phyloP scores from a whole-genome alignment of 2,797 vertebrate genomes.

The Bradypus variegatus region DNA sequence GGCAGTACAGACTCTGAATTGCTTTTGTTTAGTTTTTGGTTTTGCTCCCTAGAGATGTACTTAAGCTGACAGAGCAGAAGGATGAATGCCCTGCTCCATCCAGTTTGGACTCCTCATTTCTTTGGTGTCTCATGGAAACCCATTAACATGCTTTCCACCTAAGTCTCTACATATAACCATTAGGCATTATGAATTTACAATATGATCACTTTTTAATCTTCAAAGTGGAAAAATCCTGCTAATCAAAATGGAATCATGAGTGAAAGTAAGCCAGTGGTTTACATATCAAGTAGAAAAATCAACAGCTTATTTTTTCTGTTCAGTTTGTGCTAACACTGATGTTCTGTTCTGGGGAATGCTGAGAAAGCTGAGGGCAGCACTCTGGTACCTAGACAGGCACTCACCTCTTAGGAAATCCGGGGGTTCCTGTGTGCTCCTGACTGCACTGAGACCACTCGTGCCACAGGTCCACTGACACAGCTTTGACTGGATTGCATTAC shows the following conservation, averaged over 20 bases:
- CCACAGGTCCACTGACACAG: neutral
- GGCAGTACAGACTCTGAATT: neutral
- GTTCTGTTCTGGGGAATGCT: neutral
- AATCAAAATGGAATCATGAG: conserved; percentile 31
- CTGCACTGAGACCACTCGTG: neutral
- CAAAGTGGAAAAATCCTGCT: conserved; percentile 44
- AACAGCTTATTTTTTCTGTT: conserved; percentile 24
- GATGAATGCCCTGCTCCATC: conserved; percentile 26
- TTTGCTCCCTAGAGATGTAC: conserved; percentile 21
- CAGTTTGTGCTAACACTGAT: conserved; percentile 42
- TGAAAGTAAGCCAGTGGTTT: conserved; percentile 21
- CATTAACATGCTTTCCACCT: conserved; percentile 30
- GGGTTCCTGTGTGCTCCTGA: neutral
- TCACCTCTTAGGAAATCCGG: neutral
- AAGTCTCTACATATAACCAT: conserved; percentile 49
- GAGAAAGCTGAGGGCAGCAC: neutral
- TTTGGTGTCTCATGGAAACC: conserved; percentile 59
- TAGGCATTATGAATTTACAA: neutral
- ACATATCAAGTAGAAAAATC: conserved; percentile 32
- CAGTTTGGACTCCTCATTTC: conserved; percentile 25
- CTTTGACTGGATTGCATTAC: neutral
- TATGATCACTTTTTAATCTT: conserved; percentile 14
- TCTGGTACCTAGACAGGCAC: neutral
- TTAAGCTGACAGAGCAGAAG: neutral
- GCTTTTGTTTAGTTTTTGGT: conserved; percentile 29